Evolutionary conservation across 2,113 vertebrate species (phyloP), one percentile per base, ranked within the genome.

Genomic region (Rhea pennata): DNA sequence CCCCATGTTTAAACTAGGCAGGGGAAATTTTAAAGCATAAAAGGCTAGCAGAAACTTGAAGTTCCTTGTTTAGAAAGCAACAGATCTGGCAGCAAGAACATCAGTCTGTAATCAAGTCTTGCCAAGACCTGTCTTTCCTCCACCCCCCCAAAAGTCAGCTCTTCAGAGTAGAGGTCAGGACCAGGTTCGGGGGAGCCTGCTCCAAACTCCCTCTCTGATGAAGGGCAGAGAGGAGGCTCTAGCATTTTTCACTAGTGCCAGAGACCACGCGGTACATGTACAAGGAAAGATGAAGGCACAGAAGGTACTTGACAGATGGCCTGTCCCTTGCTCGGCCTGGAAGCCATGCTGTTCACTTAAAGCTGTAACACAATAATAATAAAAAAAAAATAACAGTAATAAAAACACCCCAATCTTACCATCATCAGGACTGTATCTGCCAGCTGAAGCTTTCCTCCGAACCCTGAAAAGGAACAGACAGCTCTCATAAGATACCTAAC

Each of bases 391-490:
- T 6, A 58, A 58, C 36, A 36, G 36, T 17, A 17, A 58, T 29
- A 29, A 59, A 59, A 33, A 58, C 29, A 31, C 7, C 14, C 54
- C 27, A 29, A 73, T 15, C 96, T 98, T 97, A 98, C 98, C 98
- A 13, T 98, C 94, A 71, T 91, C 97, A 29, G 97, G 97, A 84
- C 92, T 97, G 93, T 95, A 67, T 70, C 96, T 96, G 50, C 95
- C 95, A 90, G 93, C 73, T 0, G 62, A 93, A 67, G 97, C 90
- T 88, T 98, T 98, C 91, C 97, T 98, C 76, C 46, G 95, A 92
- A 96, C 93, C 92, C 98, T 98, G 94, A 31, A 97, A 98, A 70
- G 95, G 36, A 89, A 96, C 5, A 97, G 22, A 80, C 9, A 97
- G 66, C 13, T 26, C 23, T 95, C 40, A 46, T 81, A 56, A 97